Conservation (phyloP, 2,888 invertebrate genomes). For the Drosophila gaucha region DNA sequence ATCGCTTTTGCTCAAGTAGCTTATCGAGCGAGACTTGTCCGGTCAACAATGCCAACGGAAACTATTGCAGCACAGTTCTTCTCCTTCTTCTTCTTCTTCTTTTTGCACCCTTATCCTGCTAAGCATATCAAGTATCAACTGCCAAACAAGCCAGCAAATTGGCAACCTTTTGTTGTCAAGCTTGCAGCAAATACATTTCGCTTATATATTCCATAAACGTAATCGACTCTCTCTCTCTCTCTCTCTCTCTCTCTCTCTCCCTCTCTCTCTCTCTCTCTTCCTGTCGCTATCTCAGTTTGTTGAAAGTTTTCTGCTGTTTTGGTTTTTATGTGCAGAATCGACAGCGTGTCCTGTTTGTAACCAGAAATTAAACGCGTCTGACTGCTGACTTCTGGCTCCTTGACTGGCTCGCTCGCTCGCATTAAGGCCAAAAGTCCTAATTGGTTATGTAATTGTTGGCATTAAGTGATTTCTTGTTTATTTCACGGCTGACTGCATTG, state of each 20-base stretch:
- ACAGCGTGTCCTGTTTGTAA: constrained; percentile 24
- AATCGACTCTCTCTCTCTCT: constrained; percentile 49
- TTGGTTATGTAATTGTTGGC: constrained; percentile 77
- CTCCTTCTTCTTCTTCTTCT: background rate
- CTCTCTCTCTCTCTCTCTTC: background rate
- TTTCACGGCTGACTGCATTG: constrained; percentile 62
- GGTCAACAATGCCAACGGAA: constrained; percentile 15
- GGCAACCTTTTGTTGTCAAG: constrained; percentile 58
- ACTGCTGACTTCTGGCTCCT: constrained; percentile 19
- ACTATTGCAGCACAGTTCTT: constrained; percentile 17
- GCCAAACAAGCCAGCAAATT: constrained; percentile 74
- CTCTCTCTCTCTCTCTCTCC: background rate
- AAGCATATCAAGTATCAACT: constrained; percentile 76
- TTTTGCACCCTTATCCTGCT: constrained; percentile 31
- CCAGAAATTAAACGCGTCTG: constrained; percentile 48
- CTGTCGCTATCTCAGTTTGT: background rate
- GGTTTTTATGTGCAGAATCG: constrained; percentile 54
- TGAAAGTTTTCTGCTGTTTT: constrained; percentile 54
- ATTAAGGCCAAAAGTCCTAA: constrained; percentile 58
- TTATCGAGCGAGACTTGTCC: constrained; percentile 62
- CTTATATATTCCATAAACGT: constrained; percentile 65
- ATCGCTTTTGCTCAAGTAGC: constrained; percentile 69
- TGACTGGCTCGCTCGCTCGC: constrained; percentile 24
- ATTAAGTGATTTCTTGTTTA: constrained; percentile 80
- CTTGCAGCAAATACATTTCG: constrained; percentile 34